phyloP scores from a whole-genome alignment of 2,113 vertebrate species.

The Dromiciops gliroides region DNA sequence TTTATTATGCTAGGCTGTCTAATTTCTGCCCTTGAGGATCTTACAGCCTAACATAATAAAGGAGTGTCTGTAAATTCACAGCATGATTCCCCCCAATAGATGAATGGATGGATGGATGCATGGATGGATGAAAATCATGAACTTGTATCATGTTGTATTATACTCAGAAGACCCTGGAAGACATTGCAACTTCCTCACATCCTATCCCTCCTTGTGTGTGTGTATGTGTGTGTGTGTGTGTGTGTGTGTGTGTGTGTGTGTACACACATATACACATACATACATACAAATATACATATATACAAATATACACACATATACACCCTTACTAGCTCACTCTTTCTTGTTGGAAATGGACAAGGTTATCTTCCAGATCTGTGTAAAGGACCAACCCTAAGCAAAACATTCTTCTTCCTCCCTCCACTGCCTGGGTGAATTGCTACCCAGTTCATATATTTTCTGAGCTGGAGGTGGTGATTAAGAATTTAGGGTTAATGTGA shows the following conservation, averaged over 20 bases:
- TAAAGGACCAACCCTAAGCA: neutral
- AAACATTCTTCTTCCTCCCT: neutral
- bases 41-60: neutral
- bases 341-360: neutral
- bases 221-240: neutral
- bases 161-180: neutral
- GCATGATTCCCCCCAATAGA: neutral
- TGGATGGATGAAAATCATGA: too few species aligned
- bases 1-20: neutral
- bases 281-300: too few species aligned
- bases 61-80: neutral
- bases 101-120: too few species aligned
- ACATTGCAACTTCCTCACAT: neutral
- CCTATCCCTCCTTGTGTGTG: neutral
- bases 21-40: neutral
- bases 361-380: neutral
- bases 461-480: conserved; percentile 7
- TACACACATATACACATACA: too few species aligned
- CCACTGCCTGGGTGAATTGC: neutral
- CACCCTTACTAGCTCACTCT: neutral
- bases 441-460: neutral
- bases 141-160: neutral
- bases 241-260: neutral
- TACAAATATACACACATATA: too few species aligned
- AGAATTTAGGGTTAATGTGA: conserved; percentile 48